These are phyloP conservation scores for Uloborus plumipes DNA, from an alignment of 2,888 invertebrate genomes.

Conservation along the genomic window DNA sequence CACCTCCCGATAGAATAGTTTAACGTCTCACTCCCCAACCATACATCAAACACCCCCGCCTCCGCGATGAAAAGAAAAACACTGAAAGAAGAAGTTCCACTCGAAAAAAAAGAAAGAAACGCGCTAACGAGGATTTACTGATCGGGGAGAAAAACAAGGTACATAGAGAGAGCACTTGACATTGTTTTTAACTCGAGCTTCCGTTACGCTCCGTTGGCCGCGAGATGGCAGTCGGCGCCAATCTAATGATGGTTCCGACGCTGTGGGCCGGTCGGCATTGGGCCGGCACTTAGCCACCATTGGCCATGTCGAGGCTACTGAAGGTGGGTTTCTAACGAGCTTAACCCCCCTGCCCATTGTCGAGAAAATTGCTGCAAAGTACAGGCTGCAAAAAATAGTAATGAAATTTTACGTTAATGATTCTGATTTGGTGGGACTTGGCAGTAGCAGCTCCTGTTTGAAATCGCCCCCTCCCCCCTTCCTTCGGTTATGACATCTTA, in stretches of 20 bases:
- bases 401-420: too few relatives aligned
- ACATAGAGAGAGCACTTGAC: slow-evolving; percentile 4
- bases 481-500: too few relatives aligned
- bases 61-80: slow-evolving; percentile 2
- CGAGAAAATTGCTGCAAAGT: not conserved
- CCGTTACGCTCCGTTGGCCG: slow-evolving; percentile 25
- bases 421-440: too few relatives aligned
- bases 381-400: too few relatives aligned
- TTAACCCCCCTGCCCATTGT: slow-evolving; percentile 3
- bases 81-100: not conserved
- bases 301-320: slow-evolving; percentile 19
- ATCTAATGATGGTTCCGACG: slow-evolving; percentile 31
- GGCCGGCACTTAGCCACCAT: slow-evolving; percentile 25
- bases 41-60: slow-evolving; percentile 10
- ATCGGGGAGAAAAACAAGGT: slow-evolving; percentile 20
- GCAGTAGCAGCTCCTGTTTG: too few relatives aligned
- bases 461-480: too few relatives aligned
- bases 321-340: slow-evolving; percentile 20
- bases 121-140: slow-evolving; percentile 4
- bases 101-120: not conserved
- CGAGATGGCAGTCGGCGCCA: slow-evolving; percentile 35
- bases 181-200: slow-evolving; percentile 17
- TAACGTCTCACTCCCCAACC: not conserved
- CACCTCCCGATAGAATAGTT: too few relatives aligned
- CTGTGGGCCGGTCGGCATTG: slow-evolving; percentile 9